A percentile compares a stretch with the other conserved stretches of the same genome.
These are phyloP conservation scores for Psylliodes chrysocephalus DNA, from an alignment of 2,888 invertebrate species.

Conservation along the genomic window DNA sequence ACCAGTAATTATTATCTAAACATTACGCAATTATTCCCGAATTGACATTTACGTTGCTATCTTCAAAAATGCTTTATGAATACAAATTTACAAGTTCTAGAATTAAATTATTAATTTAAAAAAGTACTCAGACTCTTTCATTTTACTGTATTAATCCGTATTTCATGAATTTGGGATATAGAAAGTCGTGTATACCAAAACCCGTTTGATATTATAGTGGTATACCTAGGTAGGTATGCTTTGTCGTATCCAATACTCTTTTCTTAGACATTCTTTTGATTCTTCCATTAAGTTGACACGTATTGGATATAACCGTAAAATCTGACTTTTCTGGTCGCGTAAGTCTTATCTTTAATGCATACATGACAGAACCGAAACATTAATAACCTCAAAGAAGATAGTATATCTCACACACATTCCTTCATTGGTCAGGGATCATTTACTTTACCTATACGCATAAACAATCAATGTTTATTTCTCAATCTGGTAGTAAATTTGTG, in stretches of 20 bases:
- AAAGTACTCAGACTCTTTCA: no score
- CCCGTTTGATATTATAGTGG: no score
- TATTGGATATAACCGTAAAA: not conserved
- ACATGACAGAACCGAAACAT: constrained; percentile 45
- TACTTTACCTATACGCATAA: constrained; percentile 28
- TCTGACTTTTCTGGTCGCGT: constrained; percentile 21
- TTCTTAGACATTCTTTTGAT: not conserved
- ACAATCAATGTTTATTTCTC: constrained; percentile 36
- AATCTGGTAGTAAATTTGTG: constrained; percentile 38
- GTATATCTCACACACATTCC: constrained; percentile 39
- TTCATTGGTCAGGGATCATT: constrained; percentile 34
- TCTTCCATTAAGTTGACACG: not conserved
- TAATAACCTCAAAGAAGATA: constrained; percentile 43
- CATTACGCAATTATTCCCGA: no score
- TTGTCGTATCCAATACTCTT: not conserved
- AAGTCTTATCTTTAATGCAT: constrained; percentile 53
- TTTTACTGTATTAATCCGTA: no score
- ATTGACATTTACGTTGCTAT: no score
- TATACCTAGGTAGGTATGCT: no score
- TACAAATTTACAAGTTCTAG: no score
- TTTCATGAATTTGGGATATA: no score
- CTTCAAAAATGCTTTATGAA: no score
- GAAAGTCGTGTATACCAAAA: no score
- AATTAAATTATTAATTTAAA: no score
- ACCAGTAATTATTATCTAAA: no score